A percentile compares a stretch with the other conserved stretches of the same genome.
phyloP scores from a whole-genome alignment of 2,888 invertebrate genomes.

The Agrilus mali region DNA sequence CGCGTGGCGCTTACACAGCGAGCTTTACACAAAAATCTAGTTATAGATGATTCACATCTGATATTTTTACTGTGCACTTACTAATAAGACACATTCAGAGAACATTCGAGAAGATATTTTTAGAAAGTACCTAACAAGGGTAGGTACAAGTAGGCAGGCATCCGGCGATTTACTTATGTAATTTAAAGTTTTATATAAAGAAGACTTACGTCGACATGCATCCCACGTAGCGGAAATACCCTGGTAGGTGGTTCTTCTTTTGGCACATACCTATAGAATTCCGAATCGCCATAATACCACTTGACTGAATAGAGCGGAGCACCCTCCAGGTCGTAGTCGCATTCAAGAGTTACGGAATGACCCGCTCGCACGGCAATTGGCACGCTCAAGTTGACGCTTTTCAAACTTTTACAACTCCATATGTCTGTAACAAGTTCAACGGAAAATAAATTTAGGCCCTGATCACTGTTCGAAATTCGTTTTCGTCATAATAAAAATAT shows the following conservation, averaged over 20 bases:
- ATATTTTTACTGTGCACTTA: no score
- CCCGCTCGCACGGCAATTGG: slow-evolving; percentile 32
- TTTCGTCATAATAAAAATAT: no score
- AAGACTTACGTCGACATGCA: slow-evolving; percentile 59
- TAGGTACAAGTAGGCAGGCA: background rate
- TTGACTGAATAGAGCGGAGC: slow-evolving; percentile 61
- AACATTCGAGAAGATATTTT: slow-evolving; percentile 1
- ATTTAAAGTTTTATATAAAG: slow-evolving; percentile 3
- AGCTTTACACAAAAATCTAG: no score
- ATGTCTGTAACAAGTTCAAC: slow-evolving; percentile 24
- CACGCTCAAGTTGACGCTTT: slow-evolving; percentile 28
- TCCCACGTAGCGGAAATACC: slow-evolving; percentile 53
- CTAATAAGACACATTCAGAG: no score
- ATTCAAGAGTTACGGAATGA: slow-evolving; percentile 32
- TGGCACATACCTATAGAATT: slow-evolving; percentile 66
- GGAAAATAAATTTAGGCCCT: no score
- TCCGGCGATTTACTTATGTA: background rate
- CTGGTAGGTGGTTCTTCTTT: slow-evolving; percentile 56
- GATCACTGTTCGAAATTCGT: no score
- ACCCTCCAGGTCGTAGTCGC: slow-evolving; percentile 32
- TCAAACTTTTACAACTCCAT: slow-evolving; percentile 26
- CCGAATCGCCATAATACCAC: slow-evolving; percentile 61
- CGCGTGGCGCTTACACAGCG: no score
- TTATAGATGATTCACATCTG: no score
- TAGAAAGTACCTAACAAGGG: background rate